Base-by-base conservation (phyloP, 2,888 invertebrate genomes). In the Choreutis nemorana region DNA sequence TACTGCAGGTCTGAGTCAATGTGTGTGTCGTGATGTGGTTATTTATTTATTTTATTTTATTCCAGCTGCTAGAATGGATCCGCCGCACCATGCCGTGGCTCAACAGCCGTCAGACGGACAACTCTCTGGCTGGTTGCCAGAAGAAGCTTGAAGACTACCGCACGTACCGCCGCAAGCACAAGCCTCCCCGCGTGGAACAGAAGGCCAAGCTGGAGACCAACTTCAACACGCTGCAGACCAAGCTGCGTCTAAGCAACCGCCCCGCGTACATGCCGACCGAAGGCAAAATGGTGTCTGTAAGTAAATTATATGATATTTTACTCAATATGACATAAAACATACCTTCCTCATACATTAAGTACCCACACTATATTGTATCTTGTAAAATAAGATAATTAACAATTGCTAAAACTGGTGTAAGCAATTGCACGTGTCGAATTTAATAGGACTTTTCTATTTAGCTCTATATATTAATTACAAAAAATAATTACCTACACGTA, bases 221-320 rank as follows among this genome's bases (percentile, higher is more conserved):
- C 79, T 99, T 99, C 83, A 99, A 99, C 83, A 99, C 99, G 34
- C 83, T 99, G 55, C 99, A 99, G 81, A 99, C 99, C 40, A 96
- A 98, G 63, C 84, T 99, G 57, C 89, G 99, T 57, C 84, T 99
- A 47, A 96, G 95, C 63, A 99, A 99, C 82, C 87, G 99, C 57
- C 99, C 99, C 31, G 98, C 99, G 20, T 99, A 98, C 73, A 90
- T 99, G 89, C 99, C 99, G 45, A 96, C 96, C 35, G 98, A 99
- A 80, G 99, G 99, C 55, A 99, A 98, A 81, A 94, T 97, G 87
- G 95, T 99, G 44, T 93, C 94, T 50, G 90, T 91, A 75, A 81
- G 88, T 85, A n/a, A n/a, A n/a, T n/a, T n/a, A n/a, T n/a, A n/a
- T n/a, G n/a, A n/a, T n/a, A n/a, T n/a, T n/a, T n/a, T n/a, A n/a